These are phyloP conservation scores for Biston stratarius DNA, from an alignment of 2,888 invertebrate species.

Conservation along the genomic window DNA sequence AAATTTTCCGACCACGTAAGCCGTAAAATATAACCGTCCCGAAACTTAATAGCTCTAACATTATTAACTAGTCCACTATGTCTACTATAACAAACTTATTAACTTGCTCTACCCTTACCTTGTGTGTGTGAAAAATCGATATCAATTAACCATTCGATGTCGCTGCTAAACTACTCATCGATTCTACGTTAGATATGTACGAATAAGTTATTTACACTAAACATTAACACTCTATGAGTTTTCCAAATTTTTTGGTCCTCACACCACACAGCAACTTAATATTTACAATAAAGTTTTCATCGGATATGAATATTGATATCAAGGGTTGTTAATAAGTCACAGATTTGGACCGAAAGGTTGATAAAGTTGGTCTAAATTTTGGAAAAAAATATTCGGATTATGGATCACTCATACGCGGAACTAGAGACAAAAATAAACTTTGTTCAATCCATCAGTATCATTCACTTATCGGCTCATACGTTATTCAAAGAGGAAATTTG, in stretches of 20 bases:
- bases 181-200: conserved; percentile 53
- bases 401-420: conserved; percentile 53
- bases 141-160: conserved; percentile 63
- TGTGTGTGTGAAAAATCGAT: conserved; percentile 61
- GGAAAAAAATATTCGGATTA: conserved; percentile 44
- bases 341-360: conserved; percentile 71
- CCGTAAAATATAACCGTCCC: conserved; percentile 17
- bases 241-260: conserved; percentile 67
- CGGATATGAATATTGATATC: conserved; percentile 69
- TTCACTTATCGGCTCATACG: conserved; percentile 57
- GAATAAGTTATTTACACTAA: conserved; percentile 61
- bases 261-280: conserved; percentile 51
- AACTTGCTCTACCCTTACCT: conserved; percentile 58
- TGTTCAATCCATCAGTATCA: conserved; percentile 63
- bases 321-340: conserved; percentile 72
- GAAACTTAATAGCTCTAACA: conserved; percentile 20
- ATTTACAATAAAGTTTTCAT: conserved; percentile 51
- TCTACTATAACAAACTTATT: conserved; percentile 21
- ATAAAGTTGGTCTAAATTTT: conserved; percentile 41
- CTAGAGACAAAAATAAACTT: conserved; percentile 68
- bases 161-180: conserved; percentile 47
- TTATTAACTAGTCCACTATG: conserved; percentile 21
- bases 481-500: conserved; percentile 18
- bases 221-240: conserved; percentile 55
- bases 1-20: conserved; percentile 14